phyloP scores from a whole-genome alignment of 1,140 invertebrate genomes.

The Drosophila burlai region DNA sequence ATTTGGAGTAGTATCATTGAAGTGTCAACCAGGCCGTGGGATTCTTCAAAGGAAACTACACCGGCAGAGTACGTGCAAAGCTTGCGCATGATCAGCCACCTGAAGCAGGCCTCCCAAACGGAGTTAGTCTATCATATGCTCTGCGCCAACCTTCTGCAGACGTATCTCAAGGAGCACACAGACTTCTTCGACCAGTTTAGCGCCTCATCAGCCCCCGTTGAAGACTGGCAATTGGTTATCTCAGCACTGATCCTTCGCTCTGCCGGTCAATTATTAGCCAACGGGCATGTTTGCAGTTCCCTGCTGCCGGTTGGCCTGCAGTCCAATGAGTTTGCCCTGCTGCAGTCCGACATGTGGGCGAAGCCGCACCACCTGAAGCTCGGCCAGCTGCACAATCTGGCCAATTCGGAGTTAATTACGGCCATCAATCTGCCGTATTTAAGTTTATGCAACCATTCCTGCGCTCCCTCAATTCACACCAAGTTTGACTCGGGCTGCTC shows the following conservation, averaged over 20 bases:
- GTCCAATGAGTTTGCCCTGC: conserved; percentile 38
- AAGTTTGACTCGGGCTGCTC: conserved; percentile 58
- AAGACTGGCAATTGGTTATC: conserved; percentile 58
- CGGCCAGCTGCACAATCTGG: conserved; percentile 61
- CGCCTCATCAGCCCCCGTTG: not conserved
- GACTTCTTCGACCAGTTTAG: conserved; percentile 47
- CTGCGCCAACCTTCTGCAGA: conserved; percentile 58
- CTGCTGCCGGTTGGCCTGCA: conserved; percentile 27
- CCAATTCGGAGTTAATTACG: conserved; percentile 19
- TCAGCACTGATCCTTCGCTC: conserved; percentile 62
- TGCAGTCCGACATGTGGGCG: conserved; percentile 58
- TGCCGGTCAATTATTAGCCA: conserved; percentile 62
- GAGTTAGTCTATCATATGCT: conserved; percentile 62
- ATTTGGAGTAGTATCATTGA: conserved; percentile 51
- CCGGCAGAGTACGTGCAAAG: conserved; percentile 42
- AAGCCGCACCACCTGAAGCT: conserved; percentile 40
- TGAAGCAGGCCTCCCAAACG: conserved; percentile 24
- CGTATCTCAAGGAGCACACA: conserved; percentile 60
- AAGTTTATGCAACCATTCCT: conserved; percentile 73
- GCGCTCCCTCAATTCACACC: conserved; percentile 47
- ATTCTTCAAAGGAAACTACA: not conserved
- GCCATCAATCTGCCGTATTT: conserved; percentile 74
- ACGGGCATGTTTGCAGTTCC: conserved; percentile 62
- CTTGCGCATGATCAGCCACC: conserved; percentile 61
- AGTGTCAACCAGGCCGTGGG: not conserved